These are phyloP conservation scores for Drosophila arawakana DNA, from an alignment of 1,140 invertebrate genomes.

Conservation along the genomic window DNA sequence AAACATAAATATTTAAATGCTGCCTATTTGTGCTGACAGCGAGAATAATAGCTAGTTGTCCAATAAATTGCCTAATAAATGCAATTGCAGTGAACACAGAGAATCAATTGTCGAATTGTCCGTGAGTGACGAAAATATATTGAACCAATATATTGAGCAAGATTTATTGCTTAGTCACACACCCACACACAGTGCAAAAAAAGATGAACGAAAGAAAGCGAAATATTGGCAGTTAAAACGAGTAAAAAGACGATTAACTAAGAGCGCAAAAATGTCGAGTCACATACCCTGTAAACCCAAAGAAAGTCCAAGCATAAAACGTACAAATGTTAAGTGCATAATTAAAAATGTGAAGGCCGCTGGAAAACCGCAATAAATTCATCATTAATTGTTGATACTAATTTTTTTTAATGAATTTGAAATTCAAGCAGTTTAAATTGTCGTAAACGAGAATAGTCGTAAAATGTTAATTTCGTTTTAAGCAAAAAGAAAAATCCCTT, in stretches of 20 bases:
- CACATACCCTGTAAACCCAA: background rate
- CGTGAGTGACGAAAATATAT: constrained; percentile 3
- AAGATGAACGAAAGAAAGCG: background rate
- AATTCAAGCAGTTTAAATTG: constrained; percentile 32
- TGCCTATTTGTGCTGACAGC: constrained; percentile 28
- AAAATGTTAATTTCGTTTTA: constrained; percentile 16
- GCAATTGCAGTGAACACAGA: constrained; percentile 1
- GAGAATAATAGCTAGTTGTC: constrained; percentile 28
- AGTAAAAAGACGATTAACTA: background rate
- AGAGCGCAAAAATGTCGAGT: background rate
- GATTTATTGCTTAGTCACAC: constrained; percentile 7
- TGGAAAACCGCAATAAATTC: constrained; percentile 7
- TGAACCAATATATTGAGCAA: constrained; percentile 6
- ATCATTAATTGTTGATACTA: constrained; percentile 24
- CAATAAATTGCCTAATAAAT: constrained; percentile 19
- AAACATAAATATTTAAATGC: constrained; percentile 27
- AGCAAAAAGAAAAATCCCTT: background rate
- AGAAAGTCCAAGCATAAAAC: background rate
- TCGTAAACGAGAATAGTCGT: constrained; percentile 14
- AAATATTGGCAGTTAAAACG: background rate
- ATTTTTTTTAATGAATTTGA: constrained; percentile 9
- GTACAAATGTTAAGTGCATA: background rate
- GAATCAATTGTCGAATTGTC: constrained; percentile 21
- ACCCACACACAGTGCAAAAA: background rate
- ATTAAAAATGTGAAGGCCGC: constrained; percentile 1